Conservation (phyloP, 2,888 invertebrate genomes). For the Drosophila affinis region DNA sequence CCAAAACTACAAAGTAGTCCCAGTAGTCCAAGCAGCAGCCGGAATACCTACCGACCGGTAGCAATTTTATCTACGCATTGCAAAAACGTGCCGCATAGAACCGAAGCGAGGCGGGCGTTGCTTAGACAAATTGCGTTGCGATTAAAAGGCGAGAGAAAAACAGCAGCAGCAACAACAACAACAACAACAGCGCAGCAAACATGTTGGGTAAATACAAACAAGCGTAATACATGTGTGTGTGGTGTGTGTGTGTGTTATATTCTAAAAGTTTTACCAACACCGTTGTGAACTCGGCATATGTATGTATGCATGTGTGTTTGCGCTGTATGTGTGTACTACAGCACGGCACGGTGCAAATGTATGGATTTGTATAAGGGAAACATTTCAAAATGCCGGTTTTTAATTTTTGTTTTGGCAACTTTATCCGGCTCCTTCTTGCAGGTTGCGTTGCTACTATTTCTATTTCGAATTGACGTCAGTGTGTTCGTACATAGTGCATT, state of each 20-base stretch:
- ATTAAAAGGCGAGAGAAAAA: constrained; percentile 62
- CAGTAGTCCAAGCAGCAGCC: constrained; percentile 4
- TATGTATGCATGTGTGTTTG: background rate
- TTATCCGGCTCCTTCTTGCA: constrained; percentile 20
- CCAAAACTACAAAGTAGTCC: constrained; percentile 23
- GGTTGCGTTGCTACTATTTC: background rate
- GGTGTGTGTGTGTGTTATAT: constrained; percentile 7
- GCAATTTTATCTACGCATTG: constrained; percentile 59
- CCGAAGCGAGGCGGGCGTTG: constrained; percentile 52
- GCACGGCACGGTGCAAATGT: background rate
- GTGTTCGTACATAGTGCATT: constrained; percentile 23
- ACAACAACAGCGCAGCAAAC: constrained; percentile 51
- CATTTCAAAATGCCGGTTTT: constrained; percentile 69
- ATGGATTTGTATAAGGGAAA: constrained; percentile 2
- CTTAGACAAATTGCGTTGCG: constrained; percentile 76
- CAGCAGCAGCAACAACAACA: constrained; percentile 27
- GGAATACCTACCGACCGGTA: constrained; percentile 30
- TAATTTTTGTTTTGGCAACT: constrained; percentile 49
- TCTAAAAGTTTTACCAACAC: background rate
- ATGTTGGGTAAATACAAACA: constrained; percentile 77
- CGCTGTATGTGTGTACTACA: background rate
- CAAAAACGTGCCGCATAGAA: constrained; percentile 59
- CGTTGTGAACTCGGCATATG: background rate
- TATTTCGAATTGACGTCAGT: background rate
- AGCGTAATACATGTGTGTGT: constrained; percentile 14